Evolutionary conservation across 2,797 vertebrate species (phyloP).

Genomic region (Lophotriccus pileatus): DNA sequence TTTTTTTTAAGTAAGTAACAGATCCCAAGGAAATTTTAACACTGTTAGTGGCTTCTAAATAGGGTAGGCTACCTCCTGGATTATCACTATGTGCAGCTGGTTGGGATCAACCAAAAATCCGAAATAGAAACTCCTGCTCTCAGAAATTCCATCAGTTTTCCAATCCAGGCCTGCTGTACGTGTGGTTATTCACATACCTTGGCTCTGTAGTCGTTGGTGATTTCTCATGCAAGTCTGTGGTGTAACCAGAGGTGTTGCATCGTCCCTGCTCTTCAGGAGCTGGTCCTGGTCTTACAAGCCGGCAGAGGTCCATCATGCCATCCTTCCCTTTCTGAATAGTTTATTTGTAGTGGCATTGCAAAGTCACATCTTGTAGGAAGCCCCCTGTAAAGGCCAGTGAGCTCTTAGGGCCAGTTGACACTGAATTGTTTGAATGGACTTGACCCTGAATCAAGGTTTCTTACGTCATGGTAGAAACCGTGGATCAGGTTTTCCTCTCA

Average conservation of each 20-base stretch:
- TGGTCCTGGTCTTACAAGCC: not conserved
- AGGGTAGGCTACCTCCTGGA: not conserved
- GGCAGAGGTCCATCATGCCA: not conserved
- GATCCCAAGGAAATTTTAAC: not conserved
- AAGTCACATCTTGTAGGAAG: fast-evolving
- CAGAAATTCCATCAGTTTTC: not conserved
- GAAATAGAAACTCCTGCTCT: not conserved
- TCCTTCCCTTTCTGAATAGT: not conserved
- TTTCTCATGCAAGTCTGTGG: not conserved
- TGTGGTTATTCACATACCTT: not conserved
- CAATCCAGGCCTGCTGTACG: not conserved
- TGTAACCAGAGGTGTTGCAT: not conserved
- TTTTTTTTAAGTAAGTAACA: not conserved
- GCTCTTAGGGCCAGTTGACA: not conserved
- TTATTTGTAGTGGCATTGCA: not conserved
- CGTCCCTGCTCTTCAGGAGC: fast-evolving
- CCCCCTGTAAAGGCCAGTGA: not conserved
- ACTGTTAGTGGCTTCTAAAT: not conserved
- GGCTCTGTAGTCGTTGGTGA: not conserved
- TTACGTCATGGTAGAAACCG: not conserved
- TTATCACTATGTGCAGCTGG: not conserved
- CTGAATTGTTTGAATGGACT: not conserved
- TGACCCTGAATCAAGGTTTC: not conserved
- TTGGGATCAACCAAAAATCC: not conserved
- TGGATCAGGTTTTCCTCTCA: not conserved